Evolutionary conservation across 2,113 vertebrate species (phyloP), one percentile per base, ranked within the genome.

Genomic region (Solea senegalensis): DNA sequence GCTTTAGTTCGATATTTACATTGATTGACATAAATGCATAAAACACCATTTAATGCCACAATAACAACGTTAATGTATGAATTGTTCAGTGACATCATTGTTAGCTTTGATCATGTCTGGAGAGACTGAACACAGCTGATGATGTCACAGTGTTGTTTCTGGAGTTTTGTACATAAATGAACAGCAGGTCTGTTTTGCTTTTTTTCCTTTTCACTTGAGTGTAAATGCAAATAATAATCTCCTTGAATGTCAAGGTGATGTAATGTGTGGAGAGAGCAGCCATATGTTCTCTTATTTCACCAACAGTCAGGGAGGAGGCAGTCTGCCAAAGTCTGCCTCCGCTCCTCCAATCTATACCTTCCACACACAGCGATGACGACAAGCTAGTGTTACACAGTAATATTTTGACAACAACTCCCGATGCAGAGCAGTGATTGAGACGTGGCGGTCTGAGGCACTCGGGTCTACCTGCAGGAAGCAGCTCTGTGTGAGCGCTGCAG

Each of bases 211-310:
- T 21, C 21, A 1, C 21, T 21, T 21, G 21, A 21, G 1, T 21
- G 21, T 21, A 21, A 21, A 21, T 21, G 21, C 51, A 64, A 80
- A 81, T 82, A 72, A 64, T 84, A 34, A 34, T 34, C 68, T 74
- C 76, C 82, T 80, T 72, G 66, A 73, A 85, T 85, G 64, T 85
- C 52, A 73, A 88, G 81, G 70, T 90, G 91, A 90, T 83, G 89
- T 92, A 86, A 92, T 88, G 82, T 81, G 74, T 86, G 63, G 65
- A 74, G 83, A 78, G 82, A 85, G 76, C 52, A 51, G 76, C 85
- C 88, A 90, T 84, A 87, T 87, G 85, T 56, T 90, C 86, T 88
- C 80, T 77, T 68, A 82, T 92, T 90, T 89, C 88, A 91, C 79
- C 81, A 85, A 88, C 87, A 89, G 72, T 87, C 81, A 81, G 72